Conservation (phyloP, 1,140 invertebrate species). For the Drosophila equinoxialis region DNA sequence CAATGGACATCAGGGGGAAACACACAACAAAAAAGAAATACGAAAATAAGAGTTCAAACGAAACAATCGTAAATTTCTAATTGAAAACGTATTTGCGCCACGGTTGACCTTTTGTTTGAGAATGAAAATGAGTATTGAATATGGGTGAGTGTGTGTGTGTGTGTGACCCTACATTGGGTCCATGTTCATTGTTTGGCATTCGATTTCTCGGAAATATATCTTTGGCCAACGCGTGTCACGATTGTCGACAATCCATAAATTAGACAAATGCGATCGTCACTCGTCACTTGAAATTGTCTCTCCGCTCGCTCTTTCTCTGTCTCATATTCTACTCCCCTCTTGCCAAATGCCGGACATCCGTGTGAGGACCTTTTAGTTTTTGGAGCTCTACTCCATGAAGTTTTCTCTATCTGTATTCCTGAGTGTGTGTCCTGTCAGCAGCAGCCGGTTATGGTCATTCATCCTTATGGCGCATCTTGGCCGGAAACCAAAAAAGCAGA, state of each 20-base stretch:
- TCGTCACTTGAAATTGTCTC: background rate
- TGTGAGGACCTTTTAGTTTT: background rate
- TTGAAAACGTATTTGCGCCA: constrained; percentile 68
- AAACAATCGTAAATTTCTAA: constrained; percentile 74
- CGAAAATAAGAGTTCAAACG: background rate
- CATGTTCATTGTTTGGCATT: constrained; percentile 1
- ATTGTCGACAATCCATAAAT: constrained; percentile 7
- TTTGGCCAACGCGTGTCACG: constrained; percentile 16
- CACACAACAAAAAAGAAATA: constrained; percentile 7
- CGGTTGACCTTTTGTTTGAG: constrained; percentile 45
- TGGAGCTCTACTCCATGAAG: constrained; percentile 1
- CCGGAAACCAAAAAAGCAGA: constrained; percentile 57
- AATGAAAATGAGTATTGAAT: constrained; percentile 5
- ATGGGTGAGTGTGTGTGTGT: background rate
- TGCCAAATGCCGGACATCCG: constrained; percentile 14
- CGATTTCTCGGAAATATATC: constrained; percentile 13
- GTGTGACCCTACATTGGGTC: background rate
- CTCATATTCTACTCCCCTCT: background rate
- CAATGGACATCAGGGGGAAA: background rate
- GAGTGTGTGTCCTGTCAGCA: constrained; percentile 3
- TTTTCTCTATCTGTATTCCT: background rate
- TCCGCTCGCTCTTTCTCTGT: background rate
- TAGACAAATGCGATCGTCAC: constrained; percentile 8
- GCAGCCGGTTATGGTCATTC: background rate
- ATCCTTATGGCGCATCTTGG: constrained; percentile 25